Percentiles rank a stretch among this genome's conserved stretches.
Evolutionary conservation across 2,888 invertebrate species (phyloP).

Genomic region (Rhogogaster chlorosoma): DNA sequence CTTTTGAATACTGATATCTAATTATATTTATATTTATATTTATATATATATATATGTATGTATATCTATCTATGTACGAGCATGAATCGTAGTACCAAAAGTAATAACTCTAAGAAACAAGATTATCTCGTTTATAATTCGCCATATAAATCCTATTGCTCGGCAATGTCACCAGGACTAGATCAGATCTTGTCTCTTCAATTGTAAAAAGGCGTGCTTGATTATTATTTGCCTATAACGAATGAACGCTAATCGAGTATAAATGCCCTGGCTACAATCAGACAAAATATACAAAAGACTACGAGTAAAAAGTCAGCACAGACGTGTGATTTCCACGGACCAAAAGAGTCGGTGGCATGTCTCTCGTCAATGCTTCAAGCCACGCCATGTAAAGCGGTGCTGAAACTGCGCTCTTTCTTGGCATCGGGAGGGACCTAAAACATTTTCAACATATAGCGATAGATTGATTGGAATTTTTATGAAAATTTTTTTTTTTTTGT

Average conservation of each 20-base stretch:
- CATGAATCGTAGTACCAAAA: constrained; percentile 23
- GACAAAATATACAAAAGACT: constrained; percentile 67
- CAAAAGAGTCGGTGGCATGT: constrained; percentile 93
- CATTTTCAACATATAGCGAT: neutral
- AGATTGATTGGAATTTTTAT: neutral
- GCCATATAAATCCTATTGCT: neutral
- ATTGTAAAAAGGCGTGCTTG: constrained; percentile 20
- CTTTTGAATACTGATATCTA: constrained; percentile 23
- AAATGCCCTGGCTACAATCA: neutral
- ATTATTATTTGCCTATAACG: constrained; percentile 25
- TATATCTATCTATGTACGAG: constrained; percentile 25
- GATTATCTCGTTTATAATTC: neutral
- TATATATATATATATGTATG: neutral
- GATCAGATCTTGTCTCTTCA: neutral
- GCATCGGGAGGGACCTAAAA: constrained; percentile 92
- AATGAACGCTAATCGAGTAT: constrained; percentile 36
- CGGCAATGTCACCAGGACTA: neutral
- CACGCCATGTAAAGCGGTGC: constrained; percentile 97
- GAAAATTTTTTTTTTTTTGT: neutral
- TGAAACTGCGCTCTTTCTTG: constrained; percentile 93
- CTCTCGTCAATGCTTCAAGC: constrained; percentile 94
- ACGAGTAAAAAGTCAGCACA: constrained; percentile 93
- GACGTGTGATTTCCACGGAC: constrained; percentile 93
- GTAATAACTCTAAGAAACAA: constrained; percentile 8
- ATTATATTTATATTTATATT: neutral